A percentile compares a stretch with the other conserved stretches of the same genome.
Conservation (phyloP, 2,888 invertebrate species). For the Hanleya hanleyi region DNA sequence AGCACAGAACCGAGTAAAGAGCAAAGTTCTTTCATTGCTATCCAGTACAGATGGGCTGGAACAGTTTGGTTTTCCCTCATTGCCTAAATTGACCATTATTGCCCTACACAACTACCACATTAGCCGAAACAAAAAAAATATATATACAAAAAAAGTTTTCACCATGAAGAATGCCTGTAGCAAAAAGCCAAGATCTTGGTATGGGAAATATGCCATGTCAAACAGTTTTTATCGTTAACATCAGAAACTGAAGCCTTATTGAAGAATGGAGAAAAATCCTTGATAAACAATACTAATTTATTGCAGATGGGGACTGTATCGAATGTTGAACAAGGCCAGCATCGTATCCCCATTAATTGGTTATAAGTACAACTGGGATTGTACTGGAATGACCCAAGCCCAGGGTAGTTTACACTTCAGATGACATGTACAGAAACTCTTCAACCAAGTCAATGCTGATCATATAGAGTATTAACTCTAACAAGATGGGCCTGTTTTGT, state of each 20-base stretch:
- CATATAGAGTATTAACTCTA: no score
- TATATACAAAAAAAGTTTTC: neutral
- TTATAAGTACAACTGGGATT: neutral
- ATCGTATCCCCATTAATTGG: neutral
- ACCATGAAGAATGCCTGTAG: neutral
- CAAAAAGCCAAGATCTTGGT: neutral
- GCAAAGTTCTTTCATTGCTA: neutral
- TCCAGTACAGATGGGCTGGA: no score
- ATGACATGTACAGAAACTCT: no score
- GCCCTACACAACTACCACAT: neutral
- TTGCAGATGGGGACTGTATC: neutral
- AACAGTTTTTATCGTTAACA: neutral
- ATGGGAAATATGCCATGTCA: neutral
- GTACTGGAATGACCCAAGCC: neutral
- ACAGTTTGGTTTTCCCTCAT: neutral
- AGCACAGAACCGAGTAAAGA: neutral
- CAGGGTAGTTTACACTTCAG: no score
- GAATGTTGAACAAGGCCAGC: neutral
- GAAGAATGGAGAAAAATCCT: slow-evolving; percentile 5
- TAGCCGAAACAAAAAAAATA: neutral
- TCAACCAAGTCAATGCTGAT: no score
- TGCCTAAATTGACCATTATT: slow-evolving; percentile 7
- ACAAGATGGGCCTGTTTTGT: no score
- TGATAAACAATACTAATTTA: slow-evolving; percentile 7
- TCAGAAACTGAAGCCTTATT: neutral